Percentiles rank a stretch among this genome's conserved stretches.
phyloP scores from a whole-genome alignment of 2,113 vertebrate species.

The Patagioenas fasciata region DNA sequence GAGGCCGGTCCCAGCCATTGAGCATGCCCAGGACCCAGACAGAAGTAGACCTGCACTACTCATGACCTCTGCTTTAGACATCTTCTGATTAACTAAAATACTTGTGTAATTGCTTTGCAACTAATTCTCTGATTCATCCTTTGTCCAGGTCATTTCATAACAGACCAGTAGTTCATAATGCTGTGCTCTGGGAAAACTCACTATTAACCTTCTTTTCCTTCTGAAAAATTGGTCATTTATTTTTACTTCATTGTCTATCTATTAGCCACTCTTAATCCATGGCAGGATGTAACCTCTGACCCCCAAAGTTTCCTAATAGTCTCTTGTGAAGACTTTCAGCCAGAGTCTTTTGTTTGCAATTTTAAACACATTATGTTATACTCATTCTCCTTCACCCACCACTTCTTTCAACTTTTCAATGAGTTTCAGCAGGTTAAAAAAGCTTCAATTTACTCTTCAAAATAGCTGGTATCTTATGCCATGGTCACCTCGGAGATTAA shows the following conservation, averaged over 20 bases:
- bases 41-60: too few relatives aligned
- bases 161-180: neutral
- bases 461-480: neutral
- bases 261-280: slow-evolving; percentile 18
- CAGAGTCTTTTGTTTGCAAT: neutral
- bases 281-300: slow-evolving; percentile 5
- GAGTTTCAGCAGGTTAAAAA: neutral
- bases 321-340: slow-evolving; percentile 5
- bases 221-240: slow-evolving; percentile 32
- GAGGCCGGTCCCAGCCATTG: too few relatives aligned
- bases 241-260: slow-evolving; percentile 9
- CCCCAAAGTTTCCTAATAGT: neutral
- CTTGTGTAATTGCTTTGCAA: neutral
- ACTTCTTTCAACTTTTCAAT: neutral
- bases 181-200: neutral
- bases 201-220: slow-evolving; percentile 16
- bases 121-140: neutral
- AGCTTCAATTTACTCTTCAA: neutral
- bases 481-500: slow-evolving; percentile 26
- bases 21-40: too few relatives aligned
- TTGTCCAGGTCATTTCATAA: neutral
- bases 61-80: too few relatives aligned
- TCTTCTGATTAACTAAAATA: neutral
- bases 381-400: neutral
- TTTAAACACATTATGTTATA: neutral